Evolutionary conservation across 2,888 invertebrate species (phyloP).

Genomic region (Drosophila rubida): DNA sequence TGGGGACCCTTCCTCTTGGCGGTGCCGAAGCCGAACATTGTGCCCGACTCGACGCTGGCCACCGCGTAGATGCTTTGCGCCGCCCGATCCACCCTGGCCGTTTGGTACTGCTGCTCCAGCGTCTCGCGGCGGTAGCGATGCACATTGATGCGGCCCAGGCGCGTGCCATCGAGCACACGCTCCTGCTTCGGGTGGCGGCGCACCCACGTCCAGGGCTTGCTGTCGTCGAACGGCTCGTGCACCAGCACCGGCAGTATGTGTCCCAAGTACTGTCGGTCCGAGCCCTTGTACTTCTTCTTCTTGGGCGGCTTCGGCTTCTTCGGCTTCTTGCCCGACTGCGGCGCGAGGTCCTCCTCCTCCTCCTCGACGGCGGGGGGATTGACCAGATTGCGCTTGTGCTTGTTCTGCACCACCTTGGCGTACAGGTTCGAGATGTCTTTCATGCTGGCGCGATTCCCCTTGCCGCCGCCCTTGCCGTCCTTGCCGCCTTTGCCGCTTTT

Average conservation of each 20-base stretch:
- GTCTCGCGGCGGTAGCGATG: slow-evolving; percentile 14
- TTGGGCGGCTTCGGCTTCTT: slow-evolving; percentile 5
- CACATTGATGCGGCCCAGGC: slow-evolving; percentile 13
- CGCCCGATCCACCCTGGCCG: background rate
- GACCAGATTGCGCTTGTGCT: background rate
- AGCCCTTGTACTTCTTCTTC: background rate
- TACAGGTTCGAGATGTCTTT: slow-evolving; percentile 32
- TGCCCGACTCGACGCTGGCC: background rate
- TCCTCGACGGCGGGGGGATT: background rate
- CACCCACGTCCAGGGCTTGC: slow-evolving; percentile 51
- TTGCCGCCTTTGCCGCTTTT: background rate
- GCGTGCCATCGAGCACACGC: slow-evolving; percentile 11
- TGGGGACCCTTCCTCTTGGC: background rate
- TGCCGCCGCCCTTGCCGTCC: background rate
- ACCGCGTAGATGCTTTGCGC: slow-evolving; percentile 3
- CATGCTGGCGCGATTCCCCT: background rate
- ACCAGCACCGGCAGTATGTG: slow-evolving; percentile 25
- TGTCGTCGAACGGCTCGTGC: slow-evolving; percentile 41
- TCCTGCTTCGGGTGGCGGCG: slow-evolving; percentile 37
- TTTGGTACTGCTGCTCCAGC: background rate
- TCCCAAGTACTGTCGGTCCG: slow-evolving; percentile 12
- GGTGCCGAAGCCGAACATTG: background rate
- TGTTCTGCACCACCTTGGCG: slow-evolving; percentile 27
- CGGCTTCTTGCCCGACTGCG: background rate
- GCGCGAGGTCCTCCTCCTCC: background rate